These are phyloP conservation scores for Lochmaea crataegi DNA, from an alignment of 2,888 invertebrate species.

Conservation along the genomic window DNA sequence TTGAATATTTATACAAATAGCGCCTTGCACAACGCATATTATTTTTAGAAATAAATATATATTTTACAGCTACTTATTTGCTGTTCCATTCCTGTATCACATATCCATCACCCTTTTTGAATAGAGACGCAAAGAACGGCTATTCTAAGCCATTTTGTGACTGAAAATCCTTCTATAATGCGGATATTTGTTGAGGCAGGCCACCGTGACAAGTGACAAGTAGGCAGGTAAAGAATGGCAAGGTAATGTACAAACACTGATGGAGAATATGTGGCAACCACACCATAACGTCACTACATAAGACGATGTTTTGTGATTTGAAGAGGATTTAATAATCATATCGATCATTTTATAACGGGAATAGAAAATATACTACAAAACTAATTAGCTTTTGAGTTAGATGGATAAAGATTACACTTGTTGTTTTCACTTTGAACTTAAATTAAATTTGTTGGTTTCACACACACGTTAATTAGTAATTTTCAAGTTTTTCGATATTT, in stretches of 20 bases:
- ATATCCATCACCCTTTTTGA: conserved; percentile 41
- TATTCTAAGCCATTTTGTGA: conserved; percentile 59
- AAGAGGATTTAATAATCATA: conserved; percentile 41
- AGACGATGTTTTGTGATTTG: conserved; percentile 35
- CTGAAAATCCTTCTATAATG: conserved; percentile 61
- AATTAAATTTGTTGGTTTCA: neutral
- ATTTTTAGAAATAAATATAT: too few relatives aligned
- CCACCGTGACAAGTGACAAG: conserved; percentile 62
- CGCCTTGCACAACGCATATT: too few relatives aligned
- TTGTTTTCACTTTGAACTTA: neutral
- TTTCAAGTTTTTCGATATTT: too few relatives aligned
- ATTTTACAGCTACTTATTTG: too few relatives aligned
- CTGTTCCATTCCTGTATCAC: conserved; percentile 13
- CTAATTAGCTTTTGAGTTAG: neutral
- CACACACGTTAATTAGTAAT: too few relatives aligned
- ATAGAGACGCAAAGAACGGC: conserved; percentile 57
- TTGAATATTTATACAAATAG: too few relatives aligned
- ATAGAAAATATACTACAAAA: neutral
- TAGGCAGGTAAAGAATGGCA: conserved; percentile 48
- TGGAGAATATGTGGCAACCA: conserved; percentile 9
- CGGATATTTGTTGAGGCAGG: conserved; percentile 62
- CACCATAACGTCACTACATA: conserved; percentile 19
- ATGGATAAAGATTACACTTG: neutral
- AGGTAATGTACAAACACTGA: conserved; percentile 28
- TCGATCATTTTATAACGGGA: conserved; percentile 42